Base-by-base conservation (phyloP, 1,140 invertebrate species). In the Magallana gigas region DNA sequence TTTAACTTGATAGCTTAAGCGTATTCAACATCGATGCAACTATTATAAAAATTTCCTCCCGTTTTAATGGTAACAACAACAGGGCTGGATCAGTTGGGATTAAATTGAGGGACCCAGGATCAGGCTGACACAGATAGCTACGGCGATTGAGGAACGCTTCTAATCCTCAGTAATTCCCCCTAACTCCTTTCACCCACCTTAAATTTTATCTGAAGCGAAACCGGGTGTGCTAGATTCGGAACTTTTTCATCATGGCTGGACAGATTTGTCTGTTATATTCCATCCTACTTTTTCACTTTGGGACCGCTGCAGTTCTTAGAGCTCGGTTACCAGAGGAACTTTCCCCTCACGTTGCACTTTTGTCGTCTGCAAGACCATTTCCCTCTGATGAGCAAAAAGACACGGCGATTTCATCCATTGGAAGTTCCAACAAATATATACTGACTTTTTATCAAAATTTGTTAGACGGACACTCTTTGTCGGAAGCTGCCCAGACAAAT, bases 21-120 rank as follows among this genome's bases (percentile, higher is more conserved):
- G 68, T 76, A 76, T 23, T 76, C 23, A 23, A 76, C 68, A 36
- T 76, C 68, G 68, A 76, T 76, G 23, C 36, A 76, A 29, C 68
- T 76, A 8, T 76, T 76, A 76, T 29, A 76, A 23, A 76, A 76
- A 64, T 64, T 64, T 64, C 60, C 16, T 64, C 60, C 60, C 60
- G 60, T 64, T 76, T 76, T 76, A 76, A 76, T 76, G 68, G 23
- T 29, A 76, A 76, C 23, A 76, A 76, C 68, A 76, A 76, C 68
- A 76, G 68, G 36, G 68, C 9, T 7, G 68, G 68, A 76, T 76
- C 68, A 76, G 18, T 16, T 9, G 68, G 68, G 68, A 76, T 76
- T 76, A 76, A 29, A 3, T 29, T 11, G 68, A 29, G 23, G 68
- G 68, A 29, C 68, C 23, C 23, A 12, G 68, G 23, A 76, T 76